Evolutionary conservation across 2,888 invertebrate genomes (phyloP).

Genomic region (Bugula neritina): DNA sequence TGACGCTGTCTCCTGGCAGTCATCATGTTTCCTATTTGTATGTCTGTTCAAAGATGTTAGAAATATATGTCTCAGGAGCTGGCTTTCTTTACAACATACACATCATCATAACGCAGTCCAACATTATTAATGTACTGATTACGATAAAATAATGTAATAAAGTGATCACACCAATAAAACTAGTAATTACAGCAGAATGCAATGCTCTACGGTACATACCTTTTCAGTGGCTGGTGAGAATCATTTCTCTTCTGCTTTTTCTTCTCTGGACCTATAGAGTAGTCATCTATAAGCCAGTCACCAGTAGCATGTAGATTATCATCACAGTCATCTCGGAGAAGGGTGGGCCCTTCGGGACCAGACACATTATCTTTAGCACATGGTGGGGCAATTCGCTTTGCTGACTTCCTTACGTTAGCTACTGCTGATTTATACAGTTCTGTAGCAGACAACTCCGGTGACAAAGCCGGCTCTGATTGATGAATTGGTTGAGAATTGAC

Average conservation of each 20-base stretch:
- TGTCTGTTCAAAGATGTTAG: too few relatives aligned
- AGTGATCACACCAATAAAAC: too few relatives aligned
- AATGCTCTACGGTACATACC: neutral
- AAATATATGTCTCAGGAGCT: too few relatives aligned
- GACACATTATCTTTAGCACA: neutral
- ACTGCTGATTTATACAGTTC: conserved; percentile 21
- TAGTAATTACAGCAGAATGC: too few relatives aligned
- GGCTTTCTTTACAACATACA: too few relatives aligned
- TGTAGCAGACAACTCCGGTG: neutral
- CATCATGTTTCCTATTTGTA: too few relatives aligned
- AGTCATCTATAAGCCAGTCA: conserved; percentile 16
- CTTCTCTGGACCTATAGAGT: neutral
- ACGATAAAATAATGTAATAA: too few relatives aligned
- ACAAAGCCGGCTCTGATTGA: neutral
- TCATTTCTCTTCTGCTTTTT: neutral
- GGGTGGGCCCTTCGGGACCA: neutral
- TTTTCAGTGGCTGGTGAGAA: neutral
- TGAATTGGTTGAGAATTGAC: neutral
- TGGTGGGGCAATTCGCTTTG: neutral
- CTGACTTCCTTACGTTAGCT: conserved; percentile 21
- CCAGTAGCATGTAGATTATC: neutral
- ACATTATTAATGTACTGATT: too few relatives aligned
- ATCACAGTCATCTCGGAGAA: neutral
- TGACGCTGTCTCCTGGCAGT: too few relatives aligned
- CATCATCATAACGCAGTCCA: too few relatives aligned